Base-by-base conservation (phyloP, 2,797 vertebrate species). In the Enteromius trimaculatus region DNA sequence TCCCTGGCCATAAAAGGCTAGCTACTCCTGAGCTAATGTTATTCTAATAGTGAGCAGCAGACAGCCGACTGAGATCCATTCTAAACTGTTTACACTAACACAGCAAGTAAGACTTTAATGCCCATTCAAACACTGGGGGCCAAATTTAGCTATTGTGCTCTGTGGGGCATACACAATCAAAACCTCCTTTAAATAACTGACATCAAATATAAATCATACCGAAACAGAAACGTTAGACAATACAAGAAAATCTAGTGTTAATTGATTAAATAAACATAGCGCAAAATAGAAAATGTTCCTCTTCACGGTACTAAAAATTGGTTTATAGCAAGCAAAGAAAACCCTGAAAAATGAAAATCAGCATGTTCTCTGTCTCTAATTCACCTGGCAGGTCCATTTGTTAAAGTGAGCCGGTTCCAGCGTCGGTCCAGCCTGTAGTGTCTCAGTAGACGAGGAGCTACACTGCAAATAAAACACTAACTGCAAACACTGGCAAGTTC, bases 51-150 rank as follows among this genome's bases (percentile, higher is more conserved):
- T 66, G 29, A 34, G 64, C 60, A 85, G 85, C 83, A 78, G 60
- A 29, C 58, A 19, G 76, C 86, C 89, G 86, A 72, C 44, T 42
- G 80, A 68, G 58, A 47, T 84, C 87, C 84, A 88, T 89, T 88
- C 80, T 85, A 90, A 88, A 92, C 83, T 91, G 91, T 95, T 92
- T 93, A 94, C 87, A 91, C 89, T 89, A 91, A 90, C 92, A 92
- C 89, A 37, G 87, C 89, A 82, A 81, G 90, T 85, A 89, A 87
- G 79, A 84, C 91, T 92, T 91, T 92, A 60, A 92, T 90, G 90
- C 86, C 68, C 42, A 72, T 90, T 92, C 92, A 91, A 88, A 60
- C 55, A 26, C 55, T 34, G 19, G 17, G 29, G 39, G 64, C 49
- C 83, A 81, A 81, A 62, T 60, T 23, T 78, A 47, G 60, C 64